These are phyloP conservation scores for Hydrozoanthus gracilis DNA, from an alignment of 92 coral and sea anemone genomes.

Conservation along the genomic window DNA sequence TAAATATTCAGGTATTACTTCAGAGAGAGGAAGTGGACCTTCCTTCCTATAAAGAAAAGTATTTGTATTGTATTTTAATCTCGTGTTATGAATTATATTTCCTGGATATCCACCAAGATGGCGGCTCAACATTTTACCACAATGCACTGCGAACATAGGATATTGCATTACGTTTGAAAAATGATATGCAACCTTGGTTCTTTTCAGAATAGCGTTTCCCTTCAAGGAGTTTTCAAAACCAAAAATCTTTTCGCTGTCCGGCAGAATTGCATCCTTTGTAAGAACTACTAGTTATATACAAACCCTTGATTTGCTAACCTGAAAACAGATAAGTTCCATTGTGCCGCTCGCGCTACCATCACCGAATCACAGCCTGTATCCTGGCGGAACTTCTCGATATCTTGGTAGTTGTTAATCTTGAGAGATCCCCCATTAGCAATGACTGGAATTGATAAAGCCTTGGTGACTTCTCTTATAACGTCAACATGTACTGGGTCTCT, in stretches of 20 bases:
- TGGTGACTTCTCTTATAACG: conserved; percentile 79
- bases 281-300: too few relatives aligned
- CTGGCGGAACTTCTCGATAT: conserved; percentile 81
- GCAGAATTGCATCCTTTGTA: too few relatives aligned
- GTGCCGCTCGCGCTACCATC: conserved; percentile 99
- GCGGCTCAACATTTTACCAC: too few relatives aligned
- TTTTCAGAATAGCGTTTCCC: too few relatives aligned
- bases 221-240: too few relatives aligned
- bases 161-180: too few relatives aligned
- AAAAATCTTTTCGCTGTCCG: too few relatives aligned
- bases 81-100: too few relatives aligned
- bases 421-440: conserved; percentile 96
- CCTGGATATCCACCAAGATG: too few relatives aligned
- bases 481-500: conserved; percentile 85
- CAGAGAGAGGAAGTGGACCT: conserved; percentile 75
- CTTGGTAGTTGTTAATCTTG: conserved; percentile 78
- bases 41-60: conserved; percentile 64
- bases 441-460: conserved; percentile 83
- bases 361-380: conserved; percentile 90
- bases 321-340: conserved; percentile 95
- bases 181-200: too few relatives aligned
- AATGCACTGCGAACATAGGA: too few relatives aligned
- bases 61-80: not conserved
- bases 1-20: conserved; percentile 83
- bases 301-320: conserved; percentile 58